Percentiles rank a stretch among this genome's conserved stretches.
Evolutionary conservation across 2,113 vertebrate genomes (phyloP).

Genomic region (Erinaceus europaeus): DNA sequence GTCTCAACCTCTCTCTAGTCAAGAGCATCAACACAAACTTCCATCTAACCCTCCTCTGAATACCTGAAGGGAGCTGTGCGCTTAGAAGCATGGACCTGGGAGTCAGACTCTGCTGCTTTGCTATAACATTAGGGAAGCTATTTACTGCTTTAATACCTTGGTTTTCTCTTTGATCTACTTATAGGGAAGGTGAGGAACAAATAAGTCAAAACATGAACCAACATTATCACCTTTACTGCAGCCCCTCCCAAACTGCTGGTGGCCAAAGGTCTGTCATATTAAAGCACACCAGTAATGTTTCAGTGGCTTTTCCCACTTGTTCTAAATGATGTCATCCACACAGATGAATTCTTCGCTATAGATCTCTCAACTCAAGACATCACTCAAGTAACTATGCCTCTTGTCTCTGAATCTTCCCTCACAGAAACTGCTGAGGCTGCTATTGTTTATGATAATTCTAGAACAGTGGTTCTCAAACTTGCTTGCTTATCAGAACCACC

Average conservation of each 20-base stretch:
- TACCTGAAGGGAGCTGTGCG: rapidly evolving
- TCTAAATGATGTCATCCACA: rapidly evolving
- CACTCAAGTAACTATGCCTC: rapidly evolving
- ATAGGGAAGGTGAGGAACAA: background rate
- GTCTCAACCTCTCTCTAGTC: background rate
- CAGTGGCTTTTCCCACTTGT: rapidly evolving
- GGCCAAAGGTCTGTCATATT: background rate
- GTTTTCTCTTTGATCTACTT: background rate
- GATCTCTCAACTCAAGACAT: background rate
- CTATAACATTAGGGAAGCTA: rapidly evolving
- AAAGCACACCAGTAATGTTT: rapidly evolving
- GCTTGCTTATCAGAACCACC: too few relatives aligned
- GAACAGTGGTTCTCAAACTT: too few relatives aligned
- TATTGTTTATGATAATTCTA: rapidly evolving
- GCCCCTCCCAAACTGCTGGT: background rate
- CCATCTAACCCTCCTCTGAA: too few relatives aligned
- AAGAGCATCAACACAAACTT: rapidly evolving
- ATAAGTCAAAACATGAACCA: background rate
- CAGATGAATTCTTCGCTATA: background rate
- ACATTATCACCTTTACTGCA: rapidly evolving
- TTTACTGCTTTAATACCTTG: too few relatives aligned
- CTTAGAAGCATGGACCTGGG: rapidly evolving
- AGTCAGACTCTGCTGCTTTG: background rate
- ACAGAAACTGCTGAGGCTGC: background rate
- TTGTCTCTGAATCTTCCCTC: background rate